Evolutionary conservation across 2,113 vertebrate species (phyloP).

Genomic region (Tachycineta bicolor): DNA sequence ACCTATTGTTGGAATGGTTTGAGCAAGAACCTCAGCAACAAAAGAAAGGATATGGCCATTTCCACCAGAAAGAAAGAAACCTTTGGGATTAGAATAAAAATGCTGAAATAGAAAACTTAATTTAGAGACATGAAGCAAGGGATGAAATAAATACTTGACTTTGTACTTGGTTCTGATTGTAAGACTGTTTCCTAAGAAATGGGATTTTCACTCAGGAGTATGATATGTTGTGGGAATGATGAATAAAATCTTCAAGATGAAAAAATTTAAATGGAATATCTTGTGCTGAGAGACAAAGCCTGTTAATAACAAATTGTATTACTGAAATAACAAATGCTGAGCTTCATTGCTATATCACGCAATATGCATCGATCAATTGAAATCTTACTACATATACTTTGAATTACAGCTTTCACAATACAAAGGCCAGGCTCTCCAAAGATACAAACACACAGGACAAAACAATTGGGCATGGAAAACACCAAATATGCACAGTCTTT

Average conservation of each 20-base stretch:
- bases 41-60: not conserved
- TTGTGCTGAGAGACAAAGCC: not conserved
- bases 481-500: not conserved
- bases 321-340: not conserved
- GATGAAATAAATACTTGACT: not conserved
- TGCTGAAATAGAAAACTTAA: not conserved
- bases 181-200: not conserved
- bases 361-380: not conserved
- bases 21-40: not conserved
- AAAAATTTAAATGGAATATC: not conserved
- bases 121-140: not conserved
- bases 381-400: not conserved
- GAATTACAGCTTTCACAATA: not conserved
- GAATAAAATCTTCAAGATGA: not conserved
- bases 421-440: not conserved
- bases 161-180: not conserved
- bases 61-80: not conserved
- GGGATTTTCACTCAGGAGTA: not conserved
- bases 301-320: not conserved
- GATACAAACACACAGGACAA: not conserved
- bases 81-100: not conserved
- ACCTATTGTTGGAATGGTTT: not conserved
- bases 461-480: not conserved
- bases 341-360: not conserved
- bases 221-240: not conserved